Base-by-base conservation (phyloP, 2,113 vertebrate genomes). In the Peromyscus maniculatus region DNA sequence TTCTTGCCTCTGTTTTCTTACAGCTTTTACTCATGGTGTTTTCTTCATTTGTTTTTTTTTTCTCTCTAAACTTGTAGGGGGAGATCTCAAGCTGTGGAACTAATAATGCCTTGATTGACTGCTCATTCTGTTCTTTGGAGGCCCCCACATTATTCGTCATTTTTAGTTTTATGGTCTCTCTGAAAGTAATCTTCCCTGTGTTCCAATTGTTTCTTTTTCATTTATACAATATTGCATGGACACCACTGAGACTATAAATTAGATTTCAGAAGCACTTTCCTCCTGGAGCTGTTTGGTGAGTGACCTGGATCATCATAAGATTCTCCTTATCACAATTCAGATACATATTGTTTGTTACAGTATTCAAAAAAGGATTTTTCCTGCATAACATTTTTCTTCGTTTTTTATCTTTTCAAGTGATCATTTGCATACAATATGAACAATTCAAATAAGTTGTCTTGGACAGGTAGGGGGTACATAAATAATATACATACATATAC, bases 211-310 rank as follows among this genome's bases (percentile, higher is more conserved):
- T 43, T 52, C 80, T 89, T 94, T 94, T 94, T 96, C 97, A 90
- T 95, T 97, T 94, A 90, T 91, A 33, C 79, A 71, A 78, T 96
- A 87, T 94, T 36, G 80, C 46, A 72, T 72, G 59, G 88, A 94
- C 89, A 74, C 96, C 78, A 95, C 4, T 71, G 96, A 91, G 87
- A 95, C 83, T 83, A 84, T 57, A 95, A 93, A 97, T 91, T 93
- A 59, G 21, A 87, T 96, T 95, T 97, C n/a, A 66, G 77, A 87
- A 64, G 52, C 72, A 33, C 28, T 4, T 96, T 92, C 83, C 57
- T 92, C 72, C 26, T 59, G 31, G 21, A 86, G 89, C 74, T 46
- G 49, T 57, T 69, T 36, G n/a, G 67, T 17, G 8, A 17, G 17
- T 62, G 26, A 89, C 36, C 59, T 87, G 62, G 87, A 78, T 83